A percentile compares a stretch with the other conserved stretches of the same genome.
phyloP scores from a whole-genome alignment of 2,113 vertebrate species.

The Fulmarus glacialis region DNA sequence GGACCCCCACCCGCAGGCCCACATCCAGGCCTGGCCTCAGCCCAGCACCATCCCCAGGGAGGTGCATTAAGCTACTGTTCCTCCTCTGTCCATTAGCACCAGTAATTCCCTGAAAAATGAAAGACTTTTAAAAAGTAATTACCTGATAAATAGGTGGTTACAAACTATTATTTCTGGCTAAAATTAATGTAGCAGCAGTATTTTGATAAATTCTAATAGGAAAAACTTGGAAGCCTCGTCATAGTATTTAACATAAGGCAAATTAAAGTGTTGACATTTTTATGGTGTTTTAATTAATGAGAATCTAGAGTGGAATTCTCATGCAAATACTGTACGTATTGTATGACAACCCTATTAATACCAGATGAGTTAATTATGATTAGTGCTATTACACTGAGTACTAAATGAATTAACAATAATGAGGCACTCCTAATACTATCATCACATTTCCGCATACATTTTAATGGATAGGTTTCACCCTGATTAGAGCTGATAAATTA shows the following conservation, averaged over 20 bases:
- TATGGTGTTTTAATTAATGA: conserved; percentile 56
- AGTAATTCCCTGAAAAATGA: conserved; percentile 1
- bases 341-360: conserved; percentile 66
- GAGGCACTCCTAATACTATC: conserved; percentile 36
- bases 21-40: background rate
- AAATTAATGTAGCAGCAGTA: conserved; percentile 37
- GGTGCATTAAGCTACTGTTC: background rate
- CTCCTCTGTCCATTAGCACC: background rate
- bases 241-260: conserved; percentile 31
- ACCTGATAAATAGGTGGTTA: conserved; percentile 26
- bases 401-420: conserved; percentile 68
- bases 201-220: conserved; percentile 52
- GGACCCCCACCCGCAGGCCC: fast-evolving
- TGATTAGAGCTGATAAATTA: conserved; percentile 48
- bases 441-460: background rate
- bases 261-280: conserved; percentile 63
- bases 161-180: conserved; percentile 40
- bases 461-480: conserved; percentile 53
- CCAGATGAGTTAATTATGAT: conserved; percentile 63
- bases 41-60: background rate
- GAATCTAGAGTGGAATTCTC: conserved; percentile 62
- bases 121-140: conserved; percentile 14
- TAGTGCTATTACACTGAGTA: conserved; percentile 60
- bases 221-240: conserved; percentile 28
- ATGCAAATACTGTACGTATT: conserved; percentile 53